These are phyloP conservation scores for Leucophenga montana DNA, from an alignment of 2,888 invertebrate genomes.

Conservation along the genomic window DNA sequence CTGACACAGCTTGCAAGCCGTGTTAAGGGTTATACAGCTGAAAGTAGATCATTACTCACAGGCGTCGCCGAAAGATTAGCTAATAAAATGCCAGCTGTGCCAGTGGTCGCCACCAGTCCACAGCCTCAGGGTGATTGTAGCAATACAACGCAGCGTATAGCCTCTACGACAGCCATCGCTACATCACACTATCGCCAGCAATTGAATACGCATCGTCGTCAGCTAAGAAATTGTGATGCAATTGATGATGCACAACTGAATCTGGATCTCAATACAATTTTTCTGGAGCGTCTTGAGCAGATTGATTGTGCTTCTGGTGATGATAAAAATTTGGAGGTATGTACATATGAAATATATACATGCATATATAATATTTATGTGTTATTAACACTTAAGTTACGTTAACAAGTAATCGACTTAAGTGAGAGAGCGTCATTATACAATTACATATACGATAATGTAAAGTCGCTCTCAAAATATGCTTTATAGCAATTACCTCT, in stretches of 20 bases:
- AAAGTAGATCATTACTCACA: neutral
- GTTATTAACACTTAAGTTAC: too few relatives aligned
- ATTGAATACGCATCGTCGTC: constrained; percentile 32
- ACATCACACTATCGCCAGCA: constrained; percentile 38
- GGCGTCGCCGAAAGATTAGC: neutral
- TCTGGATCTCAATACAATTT: constrained; percentile 77
- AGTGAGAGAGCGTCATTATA: too few relatives aligned
- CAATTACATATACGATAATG: too few relatives aligned
- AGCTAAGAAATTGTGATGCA: too few relatives aligned
- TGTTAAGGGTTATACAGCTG: neutral
- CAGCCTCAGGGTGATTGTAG: neutral
- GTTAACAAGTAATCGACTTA: too few relatives aligned
- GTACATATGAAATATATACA: too few relatives aligned
- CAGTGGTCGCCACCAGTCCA: neutral
- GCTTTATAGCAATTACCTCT: too few relatives aligned
- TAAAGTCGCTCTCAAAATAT: too few relatives aligned
- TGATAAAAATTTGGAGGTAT: constrained; percentile 61
- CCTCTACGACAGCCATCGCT: constrained; percentile 23
- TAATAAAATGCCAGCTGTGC: neutral
- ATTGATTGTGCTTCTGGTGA: constrained; percentile 75
- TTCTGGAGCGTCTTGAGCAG: constrained; percentile 77
- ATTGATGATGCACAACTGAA: constrained; percentile 54
- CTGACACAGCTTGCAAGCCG: neutral
- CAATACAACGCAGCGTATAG: constrained; percentile 19
- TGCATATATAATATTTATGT: too few relatives aligned